These are phyloP conservation scores for Drosophila repleta DNA, from an alignment of 1,140 invertebrate genomes.

Conservation along the genomic window DNA sequence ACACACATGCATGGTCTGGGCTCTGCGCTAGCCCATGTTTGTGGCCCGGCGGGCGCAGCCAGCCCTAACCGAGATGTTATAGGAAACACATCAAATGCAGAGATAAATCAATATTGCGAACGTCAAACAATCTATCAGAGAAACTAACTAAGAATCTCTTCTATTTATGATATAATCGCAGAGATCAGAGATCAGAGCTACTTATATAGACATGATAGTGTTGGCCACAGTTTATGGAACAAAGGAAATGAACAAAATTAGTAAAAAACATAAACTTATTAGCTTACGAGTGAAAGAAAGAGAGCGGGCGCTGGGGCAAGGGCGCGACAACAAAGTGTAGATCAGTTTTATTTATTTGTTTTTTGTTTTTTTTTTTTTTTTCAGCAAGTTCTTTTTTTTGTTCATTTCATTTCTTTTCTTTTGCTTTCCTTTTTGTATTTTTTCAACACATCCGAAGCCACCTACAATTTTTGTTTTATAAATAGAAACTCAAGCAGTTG, in stretches of 20 bases:
- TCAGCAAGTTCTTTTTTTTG: constrained; percentile 20
- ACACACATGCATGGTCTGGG: constrained; percentile 67
- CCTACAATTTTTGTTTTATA: constrained; percentile 76
- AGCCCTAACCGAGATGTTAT: constrained; percentile 29
- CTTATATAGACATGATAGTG: neutral
- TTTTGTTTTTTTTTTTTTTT: constrained; percentile 47
- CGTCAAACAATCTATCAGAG: constrained; percentile 6
- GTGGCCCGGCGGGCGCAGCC: constrained; percentile 42
- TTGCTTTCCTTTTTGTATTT: constrained; percentile 45
- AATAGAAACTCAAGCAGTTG: constrained; percentile 78
- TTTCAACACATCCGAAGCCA: constrained; percentile 73
- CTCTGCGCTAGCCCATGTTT: constrained; percentile 70
- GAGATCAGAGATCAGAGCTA: constrained; percentile 13
- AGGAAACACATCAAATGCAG: constrained; percentile 34
- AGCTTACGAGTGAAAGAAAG: neutral
- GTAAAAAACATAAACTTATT: constrained; percentile 57
- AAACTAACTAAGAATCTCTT: constrained; percentile 14
- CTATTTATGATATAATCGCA: constrained; percentile 29
- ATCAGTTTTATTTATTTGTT: constrained; percentile 66
- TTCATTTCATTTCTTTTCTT: constrained; percentile 30
- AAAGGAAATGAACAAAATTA: constrained; percentile 50
- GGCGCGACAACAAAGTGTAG: constrained; percentile 59
- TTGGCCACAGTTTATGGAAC: constrained; percentile 50
- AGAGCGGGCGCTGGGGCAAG: neutral
- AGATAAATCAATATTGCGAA: neutral